Conservation (phyloP, 2,797 vertebrate genomes). For the Sebastes taczanowskii region DNA sequence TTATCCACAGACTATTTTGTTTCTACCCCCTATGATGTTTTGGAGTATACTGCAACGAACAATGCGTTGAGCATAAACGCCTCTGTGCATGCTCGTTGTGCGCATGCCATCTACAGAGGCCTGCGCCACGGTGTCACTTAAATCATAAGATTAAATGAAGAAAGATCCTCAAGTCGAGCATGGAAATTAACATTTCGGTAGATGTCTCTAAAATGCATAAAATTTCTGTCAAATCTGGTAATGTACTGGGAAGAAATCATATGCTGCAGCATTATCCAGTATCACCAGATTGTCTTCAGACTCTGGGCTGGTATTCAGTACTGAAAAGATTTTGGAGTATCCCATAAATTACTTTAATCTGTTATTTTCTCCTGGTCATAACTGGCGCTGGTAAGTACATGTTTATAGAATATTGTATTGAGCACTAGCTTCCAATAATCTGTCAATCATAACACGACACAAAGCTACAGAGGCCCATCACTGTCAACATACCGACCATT, state of each 20-base stretch:
- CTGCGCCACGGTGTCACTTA: no score
- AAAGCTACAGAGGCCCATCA: not conserved
- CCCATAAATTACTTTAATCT: not conserved
- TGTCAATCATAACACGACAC: conserved; percentile 17
- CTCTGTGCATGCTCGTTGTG: no score
- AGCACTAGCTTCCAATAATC: conserved; percentile 5
- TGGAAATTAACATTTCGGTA: not conserved
- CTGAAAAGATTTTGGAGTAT: not conserved
- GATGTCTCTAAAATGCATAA: not conserved
- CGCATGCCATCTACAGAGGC: no score
- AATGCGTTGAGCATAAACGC: no score
- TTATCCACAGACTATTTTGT: no score
- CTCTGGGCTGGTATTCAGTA: not conserved
- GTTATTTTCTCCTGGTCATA: not conserved
- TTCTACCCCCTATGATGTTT: no score
- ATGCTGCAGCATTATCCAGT: not conserved
- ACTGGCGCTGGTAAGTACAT: no score
- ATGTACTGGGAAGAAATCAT: not conserved
- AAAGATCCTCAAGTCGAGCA: not conserved
- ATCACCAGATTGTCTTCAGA: not conserved
- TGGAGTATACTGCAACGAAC: no score
- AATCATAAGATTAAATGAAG: not conserved
- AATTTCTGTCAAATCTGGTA: not conserved
- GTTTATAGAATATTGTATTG: not conserved
- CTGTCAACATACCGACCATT: not conserved